phyloP scores from a whole-genome alignment of 2,888 invertebrate genomes.

The Silvanus unidentatus region DNA sequence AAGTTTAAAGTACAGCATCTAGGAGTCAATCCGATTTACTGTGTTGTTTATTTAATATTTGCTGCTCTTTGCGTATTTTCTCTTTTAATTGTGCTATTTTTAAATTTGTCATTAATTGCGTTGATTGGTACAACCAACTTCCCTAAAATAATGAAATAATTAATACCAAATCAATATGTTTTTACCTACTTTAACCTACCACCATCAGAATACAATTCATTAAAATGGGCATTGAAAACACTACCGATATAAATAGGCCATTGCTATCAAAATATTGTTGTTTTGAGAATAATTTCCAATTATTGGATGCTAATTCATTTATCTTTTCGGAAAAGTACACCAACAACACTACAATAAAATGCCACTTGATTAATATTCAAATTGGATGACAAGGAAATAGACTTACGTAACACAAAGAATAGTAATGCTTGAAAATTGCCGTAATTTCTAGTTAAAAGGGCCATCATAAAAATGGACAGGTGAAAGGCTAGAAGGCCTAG shows the following conservation, averaged over 20 bases:
- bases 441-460: conserved; percentile 76
- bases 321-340: conserved; percentile 89
- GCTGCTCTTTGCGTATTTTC: conserved; percentile 54
- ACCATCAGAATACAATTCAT: conserved; percentile 91
- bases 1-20: too few relatives aligned
- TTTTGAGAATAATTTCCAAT: conserved; percentile 82
- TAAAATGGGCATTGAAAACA: conserved; percentile 88
- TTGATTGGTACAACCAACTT: conserved; percentile 84
- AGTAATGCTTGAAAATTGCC: conserved; percentile 80
- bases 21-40: too few relatives aligned
- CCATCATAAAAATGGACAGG: conserved; percentile 68
- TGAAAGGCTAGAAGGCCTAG: conserved; percentile 72
- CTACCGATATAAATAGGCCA: conserved; percentile 88
- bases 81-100: conserved; percentile 76
- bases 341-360: conserved; percentile 62
- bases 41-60: too few relatives aligned
- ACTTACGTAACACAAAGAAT: conserved; percentile 75
- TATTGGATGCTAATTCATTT: conserved; percentile 80
- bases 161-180: conserved; percentile 5
- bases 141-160: conserved; percentile 55
- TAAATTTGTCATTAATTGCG: conserved; percentile 78
- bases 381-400: background rate
- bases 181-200: too few relatives aligned
- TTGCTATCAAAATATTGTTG: conserved; percentile 93
- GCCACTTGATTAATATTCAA: background rate